A percentile compares a stretch with the other conserved stretches of the same genome.
phyloP scores from a whole-genome alignment of 53 echinoderm and acorn worm species.

The Patiria pectinifera region DNA sequence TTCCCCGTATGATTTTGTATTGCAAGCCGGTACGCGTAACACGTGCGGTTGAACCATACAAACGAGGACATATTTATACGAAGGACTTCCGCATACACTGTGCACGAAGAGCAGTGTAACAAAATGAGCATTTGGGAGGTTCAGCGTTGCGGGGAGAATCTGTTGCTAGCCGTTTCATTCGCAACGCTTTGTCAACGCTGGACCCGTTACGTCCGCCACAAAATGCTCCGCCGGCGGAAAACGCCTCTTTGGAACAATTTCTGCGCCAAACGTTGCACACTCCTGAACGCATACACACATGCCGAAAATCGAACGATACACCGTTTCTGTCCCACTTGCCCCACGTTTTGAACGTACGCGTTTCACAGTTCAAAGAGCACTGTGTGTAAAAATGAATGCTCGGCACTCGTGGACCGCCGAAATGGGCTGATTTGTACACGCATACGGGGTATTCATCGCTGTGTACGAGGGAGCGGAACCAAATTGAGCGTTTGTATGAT shows the following conservation, averaged over 20 bases:
- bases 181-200: background rate
- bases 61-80: background rate
- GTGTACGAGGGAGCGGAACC: too few relatives aligned
- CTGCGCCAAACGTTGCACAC: too few relatives aligned
- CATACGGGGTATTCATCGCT: too few relatives aligned
- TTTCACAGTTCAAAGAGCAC: background rate
- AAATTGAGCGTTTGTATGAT: too few relatives aligned
- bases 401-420: background rate
- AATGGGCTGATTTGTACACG: background rate
- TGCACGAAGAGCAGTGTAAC: background rate
- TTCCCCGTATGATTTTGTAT: too few relatives aligned
- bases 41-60: background rate
- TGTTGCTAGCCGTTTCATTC: background rate
- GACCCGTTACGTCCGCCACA: background rate
- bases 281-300: background rate
- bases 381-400: background rate
- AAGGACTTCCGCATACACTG: background rate
- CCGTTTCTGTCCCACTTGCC: slow-evolving; percentile 3
- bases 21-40: too few relatives aligned
- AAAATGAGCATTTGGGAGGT: background rate
- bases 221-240: background rate
- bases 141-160: background rate
- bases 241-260: background rate
- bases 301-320: background rate
- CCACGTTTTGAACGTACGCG: background rate